Conservation (phyloP, 1,140 invertebrate species). For the Mamestra configurata region DNA sequence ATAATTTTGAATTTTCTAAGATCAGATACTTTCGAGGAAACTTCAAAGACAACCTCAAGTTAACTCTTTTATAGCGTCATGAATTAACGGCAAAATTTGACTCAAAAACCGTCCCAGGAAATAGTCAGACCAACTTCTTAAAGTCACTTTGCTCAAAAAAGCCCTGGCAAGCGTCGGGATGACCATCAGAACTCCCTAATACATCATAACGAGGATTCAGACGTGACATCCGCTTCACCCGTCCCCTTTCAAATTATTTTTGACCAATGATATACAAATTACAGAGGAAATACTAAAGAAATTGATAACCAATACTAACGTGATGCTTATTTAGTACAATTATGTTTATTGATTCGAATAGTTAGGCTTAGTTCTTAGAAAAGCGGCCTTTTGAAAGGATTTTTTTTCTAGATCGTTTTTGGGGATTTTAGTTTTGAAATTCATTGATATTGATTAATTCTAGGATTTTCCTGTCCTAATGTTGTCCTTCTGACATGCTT, state of each 20-base stretch:
- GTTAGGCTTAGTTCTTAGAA: neutral
- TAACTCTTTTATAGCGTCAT: no score
- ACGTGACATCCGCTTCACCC: conserved; percentile 58
- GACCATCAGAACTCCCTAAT: conserved; percentile 26
- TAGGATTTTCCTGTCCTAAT: no score
- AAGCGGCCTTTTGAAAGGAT: neutral
- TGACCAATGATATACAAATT: conserved; percentile 34
- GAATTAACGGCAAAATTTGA: no score
- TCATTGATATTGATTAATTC: neutral
- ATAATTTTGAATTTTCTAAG: no score
- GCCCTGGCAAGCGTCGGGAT: neutral
- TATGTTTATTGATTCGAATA: conserved; percentile 26
- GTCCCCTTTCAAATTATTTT: conserved; percentile 32
- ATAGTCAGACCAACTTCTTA: neutral
- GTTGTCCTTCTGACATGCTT: no score
- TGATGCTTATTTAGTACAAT: conserved; percentile 41
- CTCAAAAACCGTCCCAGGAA: neutral
- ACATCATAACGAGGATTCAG: conserved; percentile 37
- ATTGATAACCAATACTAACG: conserved; percentile 40
- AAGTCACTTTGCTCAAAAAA: no score
- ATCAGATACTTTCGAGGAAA: no score
- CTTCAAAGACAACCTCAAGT: no score
- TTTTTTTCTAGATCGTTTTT: neutral
- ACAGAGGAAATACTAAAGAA: conserved; percentile 43
- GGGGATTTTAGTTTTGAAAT: neutral